Evolutionary conservation across 2,888 invertebrate species (phyloP), one percentile per base, ranked within the genome.

Genomic region (Branchellion lobata): DNA sequence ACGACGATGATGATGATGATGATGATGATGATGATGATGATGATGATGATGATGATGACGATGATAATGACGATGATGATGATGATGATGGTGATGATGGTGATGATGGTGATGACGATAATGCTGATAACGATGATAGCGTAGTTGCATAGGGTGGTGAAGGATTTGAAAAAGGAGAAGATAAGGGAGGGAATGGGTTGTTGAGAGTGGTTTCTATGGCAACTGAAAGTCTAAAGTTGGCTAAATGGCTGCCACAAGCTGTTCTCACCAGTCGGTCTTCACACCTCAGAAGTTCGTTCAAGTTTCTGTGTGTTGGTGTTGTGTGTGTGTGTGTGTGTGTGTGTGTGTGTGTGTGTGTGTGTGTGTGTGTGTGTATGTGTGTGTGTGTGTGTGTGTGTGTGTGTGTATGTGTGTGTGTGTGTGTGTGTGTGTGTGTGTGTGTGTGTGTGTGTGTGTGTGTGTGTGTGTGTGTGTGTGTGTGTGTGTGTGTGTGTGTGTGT

Each of bases 201-300:
- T 53, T 65, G 27, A 81, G 76, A 18, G 57, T 57, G n/a, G 65
- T 77, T 77, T 77, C 77, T 77, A 77, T 77, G 77, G 77, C 81
- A 33, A 82, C 71, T 33, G 82, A 80, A 36, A 82, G 77, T 21
- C 82, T 65, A 78, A 82, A 82, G 80, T 82, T 81, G 11, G 82
- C 82, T 27, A 80, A 27, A 29, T 72, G 61, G 36, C 81, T 81
- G 61, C 82, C 82, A 51, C 82, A 82, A 21, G 82, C 82, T 24
- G 82, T 82, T 57, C 82, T 71, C 51, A 82, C 33, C 68, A 82
- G 79, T 11, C 77, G 33, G 80, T 82, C 82, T 69, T 82, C 82
- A 78, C 82, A 82, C 31, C 78, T 75, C 33, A 82, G 51, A 74
- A 76, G 80, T 36, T 82, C 82, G 14, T 65, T 79, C 77, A 73